Conservation (phyloP, 2,888 invertebrate species). For the Stramonita haemastoma region DNA sequence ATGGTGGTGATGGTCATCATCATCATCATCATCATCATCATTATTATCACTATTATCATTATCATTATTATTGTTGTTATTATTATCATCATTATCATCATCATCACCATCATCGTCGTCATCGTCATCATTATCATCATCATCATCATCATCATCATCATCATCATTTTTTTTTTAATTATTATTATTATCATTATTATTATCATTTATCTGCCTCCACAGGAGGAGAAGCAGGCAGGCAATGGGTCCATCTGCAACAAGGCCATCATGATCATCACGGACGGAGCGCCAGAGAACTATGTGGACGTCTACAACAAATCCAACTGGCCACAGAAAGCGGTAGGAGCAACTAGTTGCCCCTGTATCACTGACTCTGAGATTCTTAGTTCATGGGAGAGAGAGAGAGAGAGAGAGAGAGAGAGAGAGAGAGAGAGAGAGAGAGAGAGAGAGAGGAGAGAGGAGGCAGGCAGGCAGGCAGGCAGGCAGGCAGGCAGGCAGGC, state of each 20-base stretch:
- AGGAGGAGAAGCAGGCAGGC: conserved; percentile 45
- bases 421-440: conserved; percentile 39
- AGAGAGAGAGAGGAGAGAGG: conserved; percentile 39
- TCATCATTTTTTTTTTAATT: no score
- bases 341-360: no score
- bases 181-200: no score
- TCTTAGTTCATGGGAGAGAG: no score
- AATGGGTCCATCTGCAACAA: conserved; percentile 87
- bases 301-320: conserved; percentile 93
- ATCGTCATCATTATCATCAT: no score
- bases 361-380: conserved; percentile 47
- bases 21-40: no score
- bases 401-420: background rate
- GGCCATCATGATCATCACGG: conserved; percentile 99
- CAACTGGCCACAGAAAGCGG: conserved; percentile 79
- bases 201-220: no score
- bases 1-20: no score
- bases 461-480: background rate
- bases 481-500: background rate
- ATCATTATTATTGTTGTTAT: no score
- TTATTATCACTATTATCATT: background rate
- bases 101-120: background rate
- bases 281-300: conserved; percentile 97
- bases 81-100: no score
- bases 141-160: no score